Percentiles rank a stretch among this genome's conserved stretches.
Conservation (phyloP, 2,113 vertebrate species). For the Hydropotes inermis region DNA sequence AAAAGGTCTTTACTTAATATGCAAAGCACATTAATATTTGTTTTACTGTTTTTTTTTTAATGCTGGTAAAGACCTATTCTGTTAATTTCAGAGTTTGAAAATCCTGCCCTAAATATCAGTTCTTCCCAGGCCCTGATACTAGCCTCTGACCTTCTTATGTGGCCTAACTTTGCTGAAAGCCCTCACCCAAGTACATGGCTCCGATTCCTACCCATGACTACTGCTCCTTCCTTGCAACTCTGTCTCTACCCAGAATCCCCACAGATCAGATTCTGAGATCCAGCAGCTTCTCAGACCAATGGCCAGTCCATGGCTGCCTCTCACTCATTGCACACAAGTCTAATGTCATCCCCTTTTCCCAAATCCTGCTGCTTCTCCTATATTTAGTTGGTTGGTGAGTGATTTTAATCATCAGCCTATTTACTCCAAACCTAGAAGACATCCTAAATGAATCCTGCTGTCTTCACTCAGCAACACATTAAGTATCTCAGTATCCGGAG, state of each 20-base stretch:
- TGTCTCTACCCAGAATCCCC: neutral
- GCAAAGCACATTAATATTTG: neutral
- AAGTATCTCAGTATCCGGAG: neutral
- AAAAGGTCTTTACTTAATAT: neutral
- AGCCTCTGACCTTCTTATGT: neutral
- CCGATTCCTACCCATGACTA: neutral
- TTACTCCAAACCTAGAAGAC: neutral
- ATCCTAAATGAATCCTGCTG: neutral
- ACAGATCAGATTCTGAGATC: neutral
- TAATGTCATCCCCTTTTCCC: neutral
- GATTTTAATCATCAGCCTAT: neutral
- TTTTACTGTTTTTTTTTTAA: constrained; percentile 8
- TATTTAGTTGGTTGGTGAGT: neutral
- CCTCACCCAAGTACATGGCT: neutral
- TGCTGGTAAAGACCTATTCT: neutral
- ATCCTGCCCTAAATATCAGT: neutral
- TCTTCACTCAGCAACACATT: neutral
- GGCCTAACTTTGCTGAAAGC: neutral
- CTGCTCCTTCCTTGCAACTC: neutral
- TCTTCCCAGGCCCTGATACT: neutral
- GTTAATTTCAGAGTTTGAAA: constrained; percentile 5
- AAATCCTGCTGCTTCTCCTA: neutral
- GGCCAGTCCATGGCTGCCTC: neutral
- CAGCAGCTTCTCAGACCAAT: neutral
- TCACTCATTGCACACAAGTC: neutral